Percentiles rank a stretch among this genome's conserved stretches.
Evolutionary conservation across 2,113 vertebrate species (phyloP).

Genomic region (Hydrolagus affinis): DNA sequence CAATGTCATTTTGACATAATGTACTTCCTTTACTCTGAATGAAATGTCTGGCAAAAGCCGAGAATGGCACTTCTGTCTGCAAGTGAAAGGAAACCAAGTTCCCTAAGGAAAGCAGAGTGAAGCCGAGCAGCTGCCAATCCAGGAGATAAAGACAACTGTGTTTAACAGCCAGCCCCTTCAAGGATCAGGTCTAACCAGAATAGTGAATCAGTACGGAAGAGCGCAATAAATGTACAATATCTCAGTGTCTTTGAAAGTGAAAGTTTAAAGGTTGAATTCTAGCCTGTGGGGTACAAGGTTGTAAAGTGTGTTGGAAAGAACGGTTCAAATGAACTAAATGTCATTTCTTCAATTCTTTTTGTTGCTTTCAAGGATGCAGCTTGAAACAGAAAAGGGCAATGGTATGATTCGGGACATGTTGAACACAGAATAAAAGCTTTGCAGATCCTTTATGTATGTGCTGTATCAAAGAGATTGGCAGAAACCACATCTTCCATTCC

Average conservation of each 20-base stretch:
- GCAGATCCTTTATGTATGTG: too few relatives aligned
- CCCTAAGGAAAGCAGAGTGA: slow-evolving; percentile 4
- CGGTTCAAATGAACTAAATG: too few relatives aligned
- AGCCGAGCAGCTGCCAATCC: neutral
- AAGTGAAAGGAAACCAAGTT: neutral
- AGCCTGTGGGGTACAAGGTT: neutral
- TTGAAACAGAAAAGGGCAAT: too few relatives aligned
- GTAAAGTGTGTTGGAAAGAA: neutral
- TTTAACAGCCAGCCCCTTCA: neutral
- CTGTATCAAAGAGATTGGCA: too few relatives aligned
- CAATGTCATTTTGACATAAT: neutral
- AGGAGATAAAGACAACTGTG: slow-evolving; percentile 7
- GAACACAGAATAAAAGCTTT: too few relatives aligned
- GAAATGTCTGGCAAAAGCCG: neutral
- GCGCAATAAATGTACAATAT: neutral
- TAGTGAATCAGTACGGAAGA: neutral
- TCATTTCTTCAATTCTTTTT: too few relatives aligned
- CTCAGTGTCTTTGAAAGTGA: neutral
- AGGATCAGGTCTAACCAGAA: neutral
- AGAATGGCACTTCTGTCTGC: neutral
- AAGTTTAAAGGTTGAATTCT: slow-evolving; percentile 14
- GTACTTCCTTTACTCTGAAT: neutral
- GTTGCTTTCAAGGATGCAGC: too few relatives aligned
- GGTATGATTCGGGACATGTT: too few relatives aligned
- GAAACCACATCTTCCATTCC: too few relatives aligned